Evolutionary conservation across 2,888 invertebrate species (phyloP), one percentile per base, ranked within the genome.

Genomic region (Drosophila diplacantha): DNA sequence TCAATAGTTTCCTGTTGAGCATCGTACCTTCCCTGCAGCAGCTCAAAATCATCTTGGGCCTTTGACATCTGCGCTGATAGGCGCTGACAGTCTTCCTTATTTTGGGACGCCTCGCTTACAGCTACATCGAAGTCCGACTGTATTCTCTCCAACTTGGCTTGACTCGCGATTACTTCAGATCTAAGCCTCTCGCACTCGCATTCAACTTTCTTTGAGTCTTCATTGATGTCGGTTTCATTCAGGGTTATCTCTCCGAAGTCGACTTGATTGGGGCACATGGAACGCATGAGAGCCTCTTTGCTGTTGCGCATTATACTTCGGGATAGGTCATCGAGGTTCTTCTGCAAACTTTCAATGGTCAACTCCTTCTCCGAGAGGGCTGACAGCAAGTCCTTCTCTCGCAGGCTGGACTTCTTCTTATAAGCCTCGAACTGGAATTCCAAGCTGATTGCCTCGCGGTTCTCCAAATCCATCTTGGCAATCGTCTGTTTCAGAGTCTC

Each of bases 351-450:
- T 0, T 56, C 63, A n/a, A 87, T 80, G 61, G 74, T 63, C 2
- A 62, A 59, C 3, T 83, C 75, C 63, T 87, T 85, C 34, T 91
- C 91, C 20, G 89, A 86, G 31, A 92, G 74, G 1, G 88, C 85
- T 2, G 89, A 89, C 1, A 92, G 71, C 5, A 92, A 80, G 80
- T 92, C 92, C 6, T 87, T 87, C 80, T 90, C 89, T 2, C 61
- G 61, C 20, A 60, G 35, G 5, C 34, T 60, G 6, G 61, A 43
- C 31, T 47, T 35, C n/a, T 50, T 41, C 14, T 61, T 61, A 6
- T 90, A 85, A 20, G 89, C 89, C 63, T 91, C 90, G 71, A 89
- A 90, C 75, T 90, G 89, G 53, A 90, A 90, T 78, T 91, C 91
- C 58, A 85, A 63, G 54, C 83, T 85, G 12, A 85, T 74, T 9